Evolutionary conservation across 2,888 invertebrate genomes (phyloP).

Genomic region (Elegia similella): DNA sequence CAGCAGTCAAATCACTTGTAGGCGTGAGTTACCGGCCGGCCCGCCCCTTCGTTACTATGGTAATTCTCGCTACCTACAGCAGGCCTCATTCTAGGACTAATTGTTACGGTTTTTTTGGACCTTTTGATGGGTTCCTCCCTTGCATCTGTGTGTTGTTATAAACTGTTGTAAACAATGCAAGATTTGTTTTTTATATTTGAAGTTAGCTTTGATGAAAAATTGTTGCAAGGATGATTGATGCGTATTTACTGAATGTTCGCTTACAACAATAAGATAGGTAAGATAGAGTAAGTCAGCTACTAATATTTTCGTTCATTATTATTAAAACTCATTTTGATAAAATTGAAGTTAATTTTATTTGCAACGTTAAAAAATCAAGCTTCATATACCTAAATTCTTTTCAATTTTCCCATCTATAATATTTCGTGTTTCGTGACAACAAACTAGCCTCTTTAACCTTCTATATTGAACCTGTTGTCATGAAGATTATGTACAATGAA

Average conservation of each 20-base stretch:
- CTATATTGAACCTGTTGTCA: neutral
- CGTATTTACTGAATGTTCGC: no score
- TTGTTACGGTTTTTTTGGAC: constrained; percentile 27
- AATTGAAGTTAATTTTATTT: no score
- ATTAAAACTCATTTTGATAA: no score
- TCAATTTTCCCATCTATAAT: neutral
- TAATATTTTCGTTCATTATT: no score
- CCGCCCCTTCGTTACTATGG: constrained; percentile 79
- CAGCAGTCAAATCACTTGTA: constrained; percentile 71
- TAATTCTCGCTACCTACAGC: constrained; percentile 63
- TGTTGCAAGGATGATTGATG: no score
- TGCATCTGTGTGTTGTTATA: neutral
- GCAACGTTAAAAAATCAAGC: no score
- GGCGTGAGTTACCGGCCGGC: constrained; percentile 72
- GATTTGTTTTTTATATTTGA: no score
- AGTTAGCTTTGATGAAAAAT: no score
- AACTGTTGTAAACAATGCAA: neutral
- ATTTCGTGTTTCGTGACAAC: neutral
- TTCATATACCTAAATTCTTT: no score
- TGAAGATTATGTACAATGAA: neutral
- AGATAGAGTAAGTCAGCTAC: no score
- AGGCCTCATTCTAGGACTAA: constrained; percentile 37
- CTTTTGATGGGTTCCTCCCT: constrained; percentile 21
- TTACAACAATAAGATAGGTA: no score
- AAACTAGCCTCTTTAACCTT: neutral